Conservation (phyloP, 2,797 vertebrate species). For the Somateria mollissima region DNA sequence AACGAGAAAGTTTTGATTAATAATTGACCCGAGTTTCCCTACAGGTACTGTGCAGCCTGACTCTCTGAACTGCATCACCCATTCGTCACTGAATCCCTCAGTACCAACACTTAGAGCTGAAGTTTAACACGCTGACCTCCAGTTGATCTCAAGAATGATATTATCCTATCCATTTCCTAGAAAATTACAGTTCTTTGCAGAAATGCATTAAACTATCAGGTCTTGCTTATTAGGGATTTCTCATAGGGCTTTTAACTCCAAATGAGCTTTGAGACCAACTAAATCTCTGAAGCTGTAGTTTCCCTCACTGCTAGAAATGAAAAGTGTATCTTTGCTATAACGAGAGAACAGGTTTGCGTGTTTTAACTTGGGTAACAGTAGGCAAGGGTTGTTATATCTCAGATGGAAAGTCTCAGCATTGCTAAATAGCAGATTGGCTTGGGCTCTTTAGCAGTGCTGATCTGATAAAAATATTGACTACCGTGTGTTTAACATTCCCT, state of each 20-base stretch:
- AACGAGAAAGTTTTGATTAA: not conserved
- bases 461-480: not conserved
- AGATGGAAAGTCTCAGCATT: not conserved
- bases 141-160: not conserved
- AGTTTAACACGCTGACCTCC: not conserved
- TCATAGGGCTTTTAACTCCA: slow-evolving; percentile 49
- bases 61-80: not conserved
- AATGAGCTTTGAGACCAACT: slow-evolving; percentile 47
- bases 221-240: slow-evolving; percentile 49
- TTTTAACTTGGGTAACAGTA: not conserved
- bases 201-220: slow-evolving; percentile 46
- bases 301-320: not conserved
- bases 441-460: not conserved
- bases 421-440: not conserved
- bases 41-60: not conserved
- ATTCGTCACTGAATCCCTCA: not conserved
- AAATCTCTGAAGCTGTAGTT: slow-evolving; percentile 26
- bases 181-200: slow-evolving; percentile 39
- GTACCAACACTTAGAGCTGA: not conserved
- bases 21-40: not conserved
- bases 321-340: not conserved
- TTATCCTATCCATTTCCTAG: slow-evolving; percentile 42
- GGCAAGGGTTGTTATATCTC: not conserved
- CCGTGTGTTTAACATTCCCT: not conserved
- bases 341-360: not conserved